Conservation (phyloP, 64 coral and sea anemone species). For the Platygyra sinensis region DNA sequence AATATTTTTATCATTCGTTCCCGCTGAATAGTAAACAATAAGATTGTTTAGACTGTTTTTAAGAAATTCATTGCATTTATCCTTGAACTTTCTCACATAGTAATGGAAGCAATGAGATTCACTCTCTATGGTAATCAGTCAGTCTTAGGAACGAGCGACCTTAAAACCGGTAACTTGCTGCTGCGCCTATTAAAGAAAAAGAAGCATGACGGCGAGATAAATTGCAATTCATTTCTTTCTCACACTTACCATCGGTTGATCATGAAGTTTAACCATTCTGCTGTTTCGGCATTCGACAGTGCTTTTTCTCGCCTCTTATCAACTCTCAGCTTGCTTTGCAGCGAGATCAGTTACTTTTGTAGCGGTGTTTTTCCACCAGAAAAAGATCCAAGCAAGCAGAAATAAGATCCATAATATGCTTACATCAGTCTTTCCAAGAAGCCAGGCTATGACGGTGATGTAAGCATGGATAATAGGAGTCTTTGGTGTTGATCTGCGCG, state of each 20-base stretch:
- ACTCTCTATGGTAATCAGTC: too few species aligned
- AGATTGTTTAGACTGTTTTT: too few species aligned
- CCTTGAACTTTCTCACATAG: too few species aligned
- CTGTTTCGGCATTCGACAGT: slow-evolving; percentile 60
- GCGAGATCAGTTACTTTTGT: slow-evolving; percentile 37
- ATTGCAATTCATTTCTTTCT: neutral
- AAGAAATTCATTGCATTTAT: too few species aligned
- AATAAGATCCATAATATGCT: slow-evolving; percentile 42
- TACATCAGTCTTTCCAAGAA: slow-evolving; percentile 23
- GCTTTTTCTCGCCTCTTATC: slow-evolving; percentile 49
- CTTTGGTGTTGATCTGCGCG: slow-evolving; percentile 37
- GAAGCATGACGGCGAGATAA: too few species aligned
- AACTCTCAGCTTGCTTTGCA: slow-evolving; percentile 44
- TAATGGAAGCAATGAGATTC: too few species aligned
- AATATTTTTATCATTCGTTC: too few species aligned
- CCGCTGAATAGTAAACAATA: too few species aligned
- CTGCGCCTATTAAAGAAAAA: too few species aligned
- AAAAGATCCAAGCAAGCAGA: slow-evolving; percentile 34
- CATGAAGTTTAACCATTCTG: slow-evolving; percentile 77
- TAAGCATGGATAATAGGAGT: slow-evolving; percentile 6
- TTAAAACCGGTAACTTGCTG: too few species aligned
- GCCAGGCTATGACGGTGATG: slow-evolving; percentile 47
- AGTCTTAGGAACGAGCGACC: too few species aligned
- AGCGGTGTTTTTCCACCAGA: slow-evolving; percentile 61
- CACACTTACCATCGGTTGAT: slow-evolving; percentile 73